These are phyloP conservation scores for Epinotia brunnichana DNA, from an alignment of 2,888 invertebrate species.

Conservation along the genomic window DNA sequence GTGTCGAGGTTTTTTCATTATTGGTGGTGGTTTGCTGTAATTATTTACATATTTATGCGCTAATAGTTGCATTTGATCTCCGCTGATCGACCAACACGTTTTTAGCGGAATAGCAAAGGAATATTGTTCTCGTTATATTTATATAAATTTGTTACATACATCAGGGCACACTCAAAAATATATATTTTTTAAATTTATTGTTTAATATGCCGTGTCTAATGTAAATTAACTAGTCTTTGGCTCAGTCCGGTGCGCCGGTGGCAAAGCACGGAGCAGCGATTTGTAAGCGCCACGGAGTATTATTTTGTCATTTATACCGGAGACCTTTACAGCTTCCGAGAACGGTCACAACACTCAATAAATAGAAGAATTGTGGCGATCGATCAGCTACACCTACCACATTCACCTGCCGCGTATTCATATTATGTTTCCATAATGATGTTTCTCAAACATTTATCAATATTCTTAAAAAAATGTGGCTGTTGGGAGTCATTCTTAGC, in stretches of 20 bases:
- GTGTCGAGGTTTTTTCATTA: no score
- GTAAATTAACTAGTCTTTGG: constrained; percentile 32
- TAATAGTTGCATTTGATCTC: no score
- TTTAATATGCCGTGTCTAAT: constrained; percentile 14
- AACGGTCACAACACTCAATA: constrained; percentile 42
- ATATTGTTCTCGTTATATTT: no score
- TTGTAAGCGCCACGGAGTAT: constrained; percentile 75
- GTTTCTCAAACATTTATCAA: background rate
- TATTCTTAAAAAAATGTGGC: background rate
- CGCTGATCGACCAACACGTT: no score
- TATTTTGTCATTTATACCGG: constrained; percentile 69
- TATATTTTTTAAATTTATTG: no score
- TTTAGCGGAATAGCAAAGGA: no score
- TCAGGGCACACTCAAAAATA: no score
- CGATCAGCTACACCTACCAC: constrained; percentile 36
- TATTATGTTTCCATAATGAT: constrained; percentile 23
- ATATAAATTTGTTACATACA: no score
- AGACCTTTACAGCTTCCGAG: constrained; percentile 59
- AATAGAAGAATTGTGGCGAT: constrained; percentile 41
- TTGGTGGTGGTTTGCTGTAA: no score
- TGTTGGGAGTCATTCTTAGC: no score
- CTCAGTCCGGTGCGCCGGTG: constrained; percentile 60
- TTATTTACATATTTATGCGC: no score
- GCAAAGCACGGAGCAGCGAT: constrained; percentile 73
- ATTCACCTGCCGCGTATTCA: constrained; percentile 16